Evolutionary conservation across 1,140 invertebrate species (phyloP).

Genomic region (Battus philenor): DNA sequence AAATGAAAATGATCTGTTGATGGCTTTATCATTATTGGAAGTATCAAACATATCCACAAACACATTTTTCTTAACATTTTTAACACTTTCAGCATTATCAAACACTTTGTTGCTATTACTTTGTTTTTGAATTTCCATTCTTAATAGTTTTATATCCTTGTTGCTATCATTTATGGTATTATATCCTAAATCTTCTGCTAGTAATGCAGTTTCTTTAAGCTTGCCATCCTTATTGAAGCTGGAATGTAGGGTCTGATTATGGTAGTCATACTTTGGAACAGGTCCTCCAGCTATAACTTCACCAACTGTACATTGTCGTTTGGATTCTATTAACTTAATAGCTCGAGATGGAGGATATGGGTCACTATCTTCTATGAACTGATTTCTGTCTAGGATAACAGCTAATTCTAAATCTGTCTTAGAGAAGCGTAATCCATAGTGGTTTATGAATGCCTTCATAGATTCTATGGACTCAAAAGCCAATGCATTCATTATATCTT

Average conservation of each 20-base stretch:
- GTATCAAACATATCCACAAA: constrained; percentile 28
- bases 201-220: constrained; percentile 72
- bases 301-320: constrained; percentile 77
- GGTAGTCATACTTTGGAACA: constrained; percentile 73
- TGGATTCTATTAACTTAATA: constrained; percentile 81
- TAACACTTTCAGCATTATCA: constrained; percentile 31
- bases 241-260: constrained; percentile 77
- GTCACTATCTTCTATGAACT: constrained; percentile 77
- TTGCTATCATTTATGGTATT: constrained; percentile 60
- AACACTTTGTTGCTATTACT: constrained; percentile 32
- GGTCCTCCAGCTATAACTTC: constrained; percentile 80
- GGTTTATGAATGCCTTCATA: constrained; percentile 79
- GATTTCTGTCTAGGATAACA: constrained; percentile 78
- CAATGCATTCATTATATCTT: constrained; percentile 79
- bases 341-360: constrained; percentile 79
- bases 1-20: constrained; percentile 42
- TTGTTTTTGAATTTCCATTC: constrained; percentile 45
- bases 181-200: constrained; percentile 76
- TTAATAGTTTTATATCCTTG: constrained; percentile 52
- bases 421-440: constrained; percentile 77
- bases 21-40: constrained; percentile 19
- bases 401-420: constrained; percentile 71
- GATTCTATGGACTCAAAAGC: constrained; percentile 80
- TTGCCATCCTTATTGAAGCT: constrained; percentile 82
- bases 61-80: constrained; percentile 30